Evolutionary conservation across 2,797 vertebrate species (phyloP).

Genomic region (Manis javanica): DNA sequence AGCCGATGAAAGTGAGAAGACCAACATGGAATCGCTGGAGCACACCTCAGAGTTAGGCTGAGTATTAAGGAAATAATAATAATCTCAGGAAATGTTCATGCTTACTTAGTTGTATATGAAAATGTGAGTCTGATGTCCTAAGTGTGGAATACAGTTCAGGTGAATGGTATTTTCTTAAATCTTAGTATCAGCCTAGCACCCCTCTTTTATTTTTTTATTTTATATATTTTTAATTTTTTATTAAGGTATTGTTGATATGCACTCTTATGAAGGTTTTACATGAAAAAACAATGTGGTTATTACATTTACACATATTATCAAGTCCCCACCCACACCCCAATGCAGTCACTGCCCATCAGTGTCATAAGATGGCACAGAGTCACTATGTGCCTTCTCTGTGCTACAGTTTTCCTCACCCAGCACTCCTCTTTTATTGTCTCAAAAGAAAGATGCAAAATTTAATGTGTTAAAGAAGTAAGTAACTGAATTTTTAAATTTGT

Average conservation of each 20-base stretch:
- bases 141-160: background rate
- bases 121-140: background rate
- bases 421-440: background rate
- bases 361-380: too few relatives aligned
- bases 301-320: too few relatives aligned
- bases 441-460: background rate
- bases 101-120: background rate
- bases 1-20: background rate
- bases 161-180: background rate
- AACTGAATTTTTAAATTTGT: background rate
- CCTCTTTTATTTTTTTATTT: background rate
- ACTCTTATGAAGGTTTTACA: too few relatives aligned
- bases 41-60: background rate
- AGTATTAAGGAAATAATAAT: background rate
- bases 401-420: background rate
- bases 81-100: background rate
- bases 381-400: too few relatives aligned
- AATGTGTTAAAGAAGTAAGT: background rate
- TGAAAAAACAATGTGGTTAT: too few relatives aligned
- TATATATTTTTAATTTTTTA: too few relatives aligned
- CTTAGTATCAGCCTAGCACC: background rate
- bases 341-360: too few relatives aligned
- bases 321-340: too few relatives aligned
- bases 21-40: background rate
- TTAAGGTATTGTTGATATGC: too few relatives aligned